These are phyloP conservation scores for Amphipoea oculea DNA, from an alignment of 2,888 invertebrate species.

Conservation along the genomic window DNA sequence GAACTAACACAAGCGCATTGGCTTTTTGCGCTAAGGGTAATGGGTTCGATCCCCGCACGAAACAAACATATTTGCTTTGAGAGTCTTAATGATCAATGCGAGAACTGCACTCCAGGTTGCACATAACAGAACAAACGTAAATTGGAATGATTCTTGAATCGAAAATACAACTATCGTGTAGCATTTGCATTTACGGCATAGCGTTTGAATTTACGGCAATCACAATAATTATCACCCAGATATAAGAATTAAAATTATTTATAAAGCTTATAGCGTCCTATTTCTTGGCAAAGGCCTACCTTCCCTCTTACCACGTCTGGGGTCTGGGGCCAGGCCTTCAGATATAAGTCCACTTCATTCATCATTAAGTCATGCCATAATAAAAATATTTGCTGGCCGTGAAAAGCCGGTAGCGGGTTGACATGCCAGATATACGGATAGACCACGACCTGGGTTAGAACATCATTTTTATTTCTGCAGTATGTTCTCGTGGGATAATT, in stretches of 20 bases:
- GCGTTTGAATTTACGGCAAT: not conserved
- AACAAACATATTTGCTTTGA: too few species aligned
- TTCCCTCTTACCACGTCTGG: not conserved
- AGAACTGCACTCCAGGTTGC: not conserved
- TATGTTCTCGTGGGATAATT: not conserved
- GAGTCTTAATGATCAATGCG: not conserved
- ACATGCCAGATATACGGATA: not conserved
- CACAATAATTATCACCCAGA: too few species aligned
- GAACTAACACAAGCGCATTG: constrained; percentile 15
- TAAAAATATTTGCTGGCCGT: not conserved
- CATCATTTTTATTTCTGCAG: not conserved
- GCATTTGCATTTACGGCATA: not conserved
- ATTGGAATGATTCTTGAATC: too few species aligned
- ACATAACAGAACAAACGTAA: not conserved
- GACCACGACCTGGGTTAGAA: not conserved
- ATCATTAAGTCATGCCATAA: not conserved
- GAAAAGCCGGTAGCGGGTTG: not conserved
- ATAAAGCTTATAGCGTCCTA: not conserved
- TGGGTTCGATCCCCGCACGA: not conserved
- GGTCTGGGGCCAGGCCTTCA: not conserved
- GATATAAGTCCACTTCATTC: not conserved
- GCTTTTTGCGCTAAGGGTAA: constrained; percentile 11
- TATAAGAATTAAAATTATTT: too few species aligned
- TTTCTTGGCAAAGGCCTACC: not conserved
- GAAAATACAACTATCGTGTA: not conserved